These are phyloP conservation scores for Helostoma temminkii DNA, from an alignment of 2,797 vertebrate species.

Conservation along the genomic window DNA sequence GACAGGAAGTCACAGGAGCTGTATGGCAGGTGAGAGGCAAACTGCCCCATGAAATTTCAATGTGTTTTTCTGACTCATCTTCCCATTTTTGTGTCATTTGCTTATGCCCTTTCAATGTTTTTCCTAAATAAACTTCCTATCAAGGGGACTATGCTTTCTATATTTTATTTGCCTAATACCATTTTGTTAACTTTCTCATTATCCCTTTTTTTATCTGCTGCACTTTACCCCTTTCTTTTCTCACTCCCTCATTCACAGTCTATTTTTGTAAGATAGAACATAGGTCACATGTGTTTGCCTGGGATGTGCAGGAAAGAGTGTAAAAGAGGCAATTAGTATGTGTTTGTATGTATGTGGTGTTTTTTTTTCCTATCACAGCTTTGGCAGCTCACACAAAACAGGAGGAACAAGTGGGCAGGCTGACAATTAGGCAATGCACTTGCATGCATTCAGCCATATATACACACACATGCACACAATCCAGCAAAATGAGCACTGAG, in stretches of 20 bases:
- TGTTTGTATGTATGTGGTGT: slow-evolving; percentile 24
- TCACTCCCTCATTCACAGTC: slow-evolving; percentile 22
- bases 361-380: slow-evolving; percentile 53
- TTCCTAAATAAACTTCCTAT: neutral
- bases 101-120: neutral
- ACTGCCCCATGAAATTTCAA: slow-evolving; percentile 18
- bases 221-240: slow-evolving; percentile 25
- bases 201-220: slow-evolving; percentile 11
- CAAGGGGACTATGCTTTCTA: neutral
- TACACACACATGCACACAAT: slow-evolving; percentile 24
- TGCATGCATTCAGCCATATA: slow-evolving; percentile 12
- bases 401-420: slow-evolving; percentile 63
- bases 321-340: slow-evolving; percentile 32
- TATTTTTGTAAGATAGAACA: slow-evolving; percentile 55
- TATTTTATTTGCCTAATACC: slow-evolving; percentile 18
- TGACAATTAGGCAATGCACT: slow-evolving; percentile 30
- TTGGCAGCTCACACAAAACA: slow-evolving; percentile 79
- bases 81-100: slow-evolving; percentile 10
- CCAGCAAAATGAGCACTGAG: slow-evolving; percentile 37
- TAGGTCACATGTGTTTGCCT: slow-evolving; percentile 51
- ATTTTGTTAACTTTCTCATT: slow-evolving; percentile 31
- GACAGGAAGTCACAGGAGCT: slow-evolving; percentile 69
- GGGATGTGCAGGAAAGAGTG: slow-evolving; percentile 56
- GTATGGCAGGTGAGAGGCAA: slow-evolving; percentile 69
- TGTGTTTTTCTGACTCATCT: slow-evolving; percentile 32